Evolutionary conservation across 2,888 invertebrate genomes (phyloP).

Genomic region (Ceratothoa steindachneri): DNA sequence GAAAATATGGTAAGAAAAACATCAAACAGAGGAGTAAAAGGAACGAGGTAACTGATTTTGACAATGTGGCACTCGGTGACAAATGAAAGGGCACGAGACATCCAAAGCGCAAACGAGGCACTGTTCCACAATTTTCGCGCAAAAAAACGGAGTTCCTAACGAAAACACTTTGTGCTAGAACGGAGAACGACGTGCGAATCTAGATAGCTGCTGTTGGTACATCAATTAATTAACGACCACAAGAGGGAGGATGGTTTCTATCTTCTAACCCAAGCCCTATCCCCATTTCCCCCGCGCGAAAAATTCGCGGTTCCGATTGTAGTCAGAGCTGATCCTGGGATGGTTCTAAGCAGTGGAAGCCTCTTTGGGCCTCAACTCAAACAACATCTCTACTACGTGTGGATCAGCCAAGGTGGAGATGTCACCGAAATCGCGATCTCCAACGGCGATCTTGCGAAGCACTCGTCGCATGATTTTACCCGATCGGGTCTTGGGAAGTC

Average conservation of each 20-base stretch:
- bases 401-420: slow-evolving; percentile 90
- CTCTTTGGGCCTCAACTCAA: slow-evolving; percentile 58
- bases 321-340: neutral
- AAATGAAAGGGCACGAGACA: too few species aligned
- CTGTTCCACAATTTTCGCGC: too few species aligned
- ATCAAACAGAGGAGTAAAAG: too few species aligned
- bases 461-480: slow-evolving; percentile 98
- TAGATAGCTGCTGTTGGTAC: neutral
- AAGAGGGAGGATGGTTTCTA: too few species aligned
- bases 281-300: too few species aligned
- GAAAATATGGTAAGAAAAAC: too few species aligned
- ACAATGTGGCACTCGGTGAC: too few species aligned
- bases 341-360: neutral
- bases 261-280: too few species aligned
- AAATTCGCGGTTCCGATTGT: neutral
- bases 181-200: neutral
- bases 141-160: neutral
- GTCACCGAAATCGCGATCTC: slow-evolving; percentile 86
- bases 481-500: slow-evolving; percentile 91
- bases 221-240: too few species aligned
- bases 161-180: neutral
- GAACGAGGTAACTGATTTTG: too few species aligned
- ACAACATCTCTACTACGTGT: slow-evolving; percentile 74
- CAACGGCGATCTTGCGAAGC: slow-evolving; percentile 83
- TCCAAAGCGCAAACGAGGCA: too few species aligned